Conservation (phyloP, 2,888 invertebrate genomes). For the Chydorus sphaericus region DNA sequence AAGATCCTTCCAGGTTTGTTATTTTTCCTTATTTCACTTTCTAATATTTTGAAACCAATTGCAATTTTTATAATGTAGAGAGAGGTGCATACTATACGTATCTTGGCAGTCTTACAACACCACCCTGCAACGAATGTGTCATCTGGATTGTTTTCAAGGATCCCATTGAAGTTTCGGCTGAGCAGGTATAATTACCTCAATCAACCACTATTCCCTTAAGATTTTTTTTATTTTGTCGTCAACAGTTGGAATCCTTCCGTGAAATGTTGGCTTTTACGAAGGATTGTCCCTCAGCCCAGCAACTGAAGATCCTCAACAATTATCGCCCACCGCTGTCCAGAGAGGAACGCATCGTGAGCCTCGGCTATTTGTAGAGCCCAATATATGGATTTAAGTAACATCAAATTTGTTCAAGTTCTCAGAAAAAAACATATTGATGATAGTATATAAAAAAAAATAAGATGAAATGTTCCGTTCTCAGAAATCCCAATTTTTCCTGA, state of each 20-base stretch:
- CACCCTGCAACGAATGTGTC: slow-evolving; percentile 81
- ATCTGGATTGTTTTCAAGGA: slow-evolving; percentile 88
- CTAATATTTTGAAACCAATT: too few relatives aligned
- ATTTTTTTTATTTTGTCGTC: too few relatives aligned
- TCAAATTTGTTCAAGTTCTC: too few relatives aligned
- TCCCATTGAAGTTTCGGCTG: slow-evolving; percentile 67
- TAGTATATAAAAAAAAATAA: too few relatives aligned
- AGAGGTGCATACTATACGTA: slow-evolving; percentile 78
- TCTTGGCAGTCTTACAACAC: slow-evolving; percentile 78
- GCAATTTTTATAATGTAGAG: slow-evolving; percentile 30
- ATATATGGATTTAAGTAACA: too few relatives aligned
- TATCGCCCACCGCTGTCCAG: background rate
- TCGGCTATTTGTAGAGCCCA: background rate
- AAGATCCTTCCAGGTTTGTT: slow-evolving; percentile 57
- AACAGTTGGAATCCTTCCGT: background rate
- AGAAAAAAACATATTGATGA: too few relatives aligned
- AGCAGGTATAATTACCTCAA: slow-evolving; percentile 48
- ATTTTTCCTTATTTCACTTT: too few relatives aligned
- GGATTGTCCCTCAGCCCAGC: background rate
- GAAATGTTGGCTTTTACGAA: background rate
- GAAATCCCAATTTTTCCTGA: too few relatives aligned
- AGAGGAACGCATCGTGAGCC: background rate
- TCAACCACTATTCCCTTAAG: too few relatives aligned
- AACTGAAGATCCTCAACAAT: background rate
- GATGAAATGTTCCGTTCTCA: too few relatives aligned